A percentile compares a stretch with the other conserved stretches of the same genome.
phyloP scores from a whole-genome alignment of 2,888 invertebrate genomes.

The Clistopyga incitator region DNA sequence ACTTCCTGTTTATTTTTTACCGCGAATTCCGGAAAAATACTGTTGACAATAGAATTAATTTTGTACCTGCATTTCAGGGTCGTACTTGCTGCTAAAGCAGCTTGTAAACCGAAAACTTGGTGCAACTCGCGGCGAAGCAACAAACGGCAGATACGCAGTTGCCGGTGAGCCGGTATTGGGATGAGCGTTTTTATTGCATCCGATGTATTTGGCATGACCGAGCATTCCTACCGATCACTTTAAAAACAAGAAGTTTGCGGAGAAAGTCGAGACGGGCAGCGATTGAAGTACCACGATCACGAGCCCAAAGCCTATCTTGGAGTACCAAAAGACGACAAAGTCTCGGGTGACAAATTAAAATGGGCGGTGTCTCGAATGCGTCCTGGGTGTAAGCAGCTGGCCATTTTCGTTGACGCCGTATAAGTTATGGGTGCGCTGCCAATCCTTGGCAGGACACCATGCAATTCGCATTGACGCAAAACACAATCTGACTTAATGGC shows the following conservation, averaged over 20 bases:
- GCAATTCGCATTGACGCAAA: conserved; percentile 55
- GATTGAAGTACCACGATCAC: conserved; percentile 3
- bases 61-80: neutral
- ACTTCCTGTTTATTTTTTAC: neutral
- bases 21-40: conserved; percentile 1
- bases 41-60: neutral
- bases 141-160: neutral
- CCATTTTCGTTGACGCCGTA: conserved; percentile 19
- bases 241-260: conserved; percentile 24
- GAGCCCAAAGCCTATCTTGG: neutral
- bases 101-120: conserved; percentile 2
- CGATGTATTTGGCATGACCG: conserved; percentile 8
- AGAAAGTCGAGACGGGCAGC: conserved; percentile 24
- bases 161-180: neutral
- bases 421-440: conserved; percentile 14
- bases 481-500: conserved; percentile 34
- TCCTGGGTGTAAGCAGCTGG: conserved; percentile 15
- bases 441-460: neutral
- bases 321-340: conserved; percentile 57
- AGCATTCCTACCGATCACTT: neutral
- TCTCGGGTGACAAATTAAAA: conserved; percentile 74
- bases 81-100: neutral
- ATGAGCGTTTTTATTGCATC: neutral
- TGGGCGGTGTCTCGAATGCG: conserved; percentile 45
- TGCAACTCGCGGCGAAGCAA: neutral